Percentiles rank a stretch among this genome's conserved stretches.
phyloP scores from a whole-genome alignment of 2,888 invertebrate genomes.

The Drosophila leonis region DNA sequence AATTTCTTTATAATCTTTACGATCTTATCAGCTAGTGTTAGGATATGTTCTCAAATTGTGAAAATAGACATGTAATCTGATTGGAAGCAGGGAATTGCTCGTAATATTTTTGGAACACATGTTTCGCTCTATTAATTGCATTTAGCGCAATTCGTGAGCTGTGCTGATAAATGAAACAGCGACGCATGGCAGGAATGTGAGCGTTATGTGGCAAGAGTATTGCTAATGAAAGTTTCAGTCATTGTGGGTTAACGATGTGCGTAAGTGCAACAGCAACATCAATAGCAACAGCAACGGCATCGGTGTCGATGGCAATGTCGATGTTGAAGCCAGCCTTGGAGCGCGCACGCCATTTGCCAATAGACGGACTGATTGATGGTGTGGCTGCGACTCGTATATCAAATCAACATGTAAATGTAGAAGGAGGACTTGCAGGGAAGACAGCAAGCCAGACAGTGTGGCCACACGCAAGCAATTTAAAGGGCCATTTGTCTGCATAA shows the following conservation, averaged over 20 bases:
- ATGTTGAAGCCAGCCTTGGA: slow-evolving; percentile 21
- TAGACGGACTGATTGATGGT: slow-evolving; percentile 70
- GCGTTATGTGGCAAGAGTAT: slow-evolving; percentile 13
- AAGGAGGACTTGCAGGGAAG: slow-evolving; percentile 8
- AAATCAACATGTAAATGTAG: slow-evolving; percentile 72
- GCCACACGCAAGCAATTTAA: slow-evolving; percentile 76
- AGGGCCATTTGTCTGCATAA: slow-evolving; percentile 71
- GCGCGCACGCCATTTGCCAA: slow-evolving; percentile 46
- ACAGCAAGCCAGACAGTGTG: slow-evolving; percentile 34
- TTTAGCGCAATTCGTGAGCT: background rate
- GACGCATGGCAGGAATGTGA: background rate
- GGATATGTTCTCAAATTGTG: background rate
- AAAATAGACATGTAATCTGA: background rate
- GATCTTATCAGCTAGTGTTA: background rate
- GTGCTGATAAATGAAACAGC: slow-evolving; percentile 20
- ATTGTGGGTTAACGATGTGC: slow-evolving; percentile 45
- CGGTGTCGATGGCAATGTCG: slow-evolving; percentile 12
- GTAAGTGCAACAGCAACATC: slow-evolving; percentile 57
- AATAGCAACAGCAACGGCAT: background rate
- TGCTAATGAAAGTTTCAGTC: slow-evolving; percentile 27
- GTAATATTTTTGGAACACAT: background rate
- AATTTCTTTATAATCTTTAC: background rate
- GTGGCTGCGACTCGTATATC: slow-evolving; percentile 69
- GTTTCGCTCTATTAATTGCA: slow-evolving; percentile 18
- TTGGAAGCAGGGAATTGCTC: background rate